Base-by-base conservation (phyloP, 2,797 vertebrate species). In the Danio kyathit region DNA sequence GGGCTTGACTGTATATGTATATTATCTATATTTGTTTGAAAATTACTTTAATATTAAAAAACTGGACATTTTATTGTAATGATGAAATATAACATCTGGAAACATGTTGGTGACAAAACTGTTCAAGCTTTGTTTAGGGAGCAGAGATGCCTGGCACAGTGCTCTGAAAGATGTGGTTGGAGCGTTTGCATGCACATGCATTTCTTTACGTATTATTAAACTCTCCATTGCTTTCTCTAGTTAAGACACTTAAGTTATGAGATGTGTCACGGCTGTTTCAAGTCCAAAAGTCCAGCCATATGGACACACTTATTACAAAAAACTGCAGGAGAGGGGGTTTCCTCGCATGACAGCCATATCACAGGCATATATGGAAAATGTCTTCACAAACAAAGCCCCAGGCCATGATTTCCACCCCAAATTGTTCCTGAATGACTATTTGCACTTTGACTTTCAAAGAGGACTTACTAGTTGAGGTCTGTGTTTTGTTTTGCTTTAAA, bases 231-330 rank as follows among this genome's bases (percentile, higher is more conserved):
- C 82, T 0, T 70, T 83, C 86, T 82, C 60, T 78, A 86, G 78
- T 88, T 79, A 81, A 91, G 88, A 92, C 87, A 82, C 87, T 86
- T 86, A 86, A 83, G 92, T 90, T 91, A 75, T 87, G 84, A 87
- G 88, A 87, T 88, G 87, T 86, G 88, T 29, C 70, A 88, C 88
- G 66, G 10, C 51, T 83, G 90, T 75, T 86, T 90, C 89, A 91
- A 91, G 88, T 88, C 90, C 89, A 88, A 90, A 90, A 91, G 88
- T 82, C 11, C 48, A 8, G 81, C 69, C 92, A 93, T 91, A 88
- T 93, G 93, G 91, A 92, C 80, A 82, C 86, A 85, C 88, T 94
- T 94, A 94, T 87, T 54, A 83, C 29, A 29, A 87, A 86, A 79
- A 85, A 81, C 86, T 75, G 83, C 40, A 54, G 77, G 88, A 87